phyloP scores from a whole-genome alignment of 2,113 vertebrate species.

The Saguinus imperator region DNA sequence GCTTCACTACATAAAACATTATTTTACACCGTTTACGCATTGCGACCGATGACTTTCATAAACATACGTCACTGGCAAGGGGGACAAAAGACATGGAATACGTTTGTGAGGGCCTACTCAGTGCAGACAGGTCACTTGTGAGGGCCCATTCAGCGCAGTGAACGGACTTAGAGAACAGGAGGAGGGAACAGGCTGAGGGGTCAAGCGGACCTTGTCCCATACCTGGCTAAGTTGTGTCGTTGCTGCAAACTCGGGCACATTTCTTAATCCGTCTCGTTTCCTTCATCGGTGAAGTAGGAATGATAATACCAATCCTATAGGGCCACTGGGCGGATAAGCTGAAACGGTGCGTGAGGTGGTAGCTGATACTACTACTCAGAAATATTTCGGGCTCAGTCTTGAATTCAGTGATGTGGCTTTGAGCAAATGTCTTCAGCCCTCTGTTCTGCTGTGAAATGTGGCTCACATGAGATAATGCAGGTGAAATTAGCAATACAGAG shows the following conservation, averaged over 20 bases:
- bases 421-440: background rate
- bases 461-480: accelerated
- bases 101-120: background rate
- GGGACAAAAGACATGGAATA: background rate
- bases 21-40: too few species aligned
- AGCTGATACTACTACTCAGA: accelerated
- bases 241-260: too few species aligned
- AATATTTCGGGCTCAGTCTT: background rate
- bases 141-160: background rate
- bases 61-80: background rate
- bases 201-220: background rate
- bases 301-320: accelerated
- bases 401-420: background rate
- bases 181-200: background rate
- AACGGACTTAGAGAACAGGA: too few species aligned
- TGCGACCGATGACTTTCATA: background rate
- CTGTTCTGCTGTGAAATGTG: background rate
- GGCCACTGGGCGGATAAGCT: background rate
- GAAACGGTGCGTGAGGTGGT: accelerated
- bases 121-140: background rate
- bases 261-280: background rate
- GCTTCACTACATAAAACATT: background rate
- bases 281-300: background rate
- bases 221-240: accelerated
- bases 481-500: too few species aligned